These are phyloP conservation scores for Condylura cristata DNA, from an alignment of 2,113 vertebrate species.

Conservation along the genomic window DNA sequence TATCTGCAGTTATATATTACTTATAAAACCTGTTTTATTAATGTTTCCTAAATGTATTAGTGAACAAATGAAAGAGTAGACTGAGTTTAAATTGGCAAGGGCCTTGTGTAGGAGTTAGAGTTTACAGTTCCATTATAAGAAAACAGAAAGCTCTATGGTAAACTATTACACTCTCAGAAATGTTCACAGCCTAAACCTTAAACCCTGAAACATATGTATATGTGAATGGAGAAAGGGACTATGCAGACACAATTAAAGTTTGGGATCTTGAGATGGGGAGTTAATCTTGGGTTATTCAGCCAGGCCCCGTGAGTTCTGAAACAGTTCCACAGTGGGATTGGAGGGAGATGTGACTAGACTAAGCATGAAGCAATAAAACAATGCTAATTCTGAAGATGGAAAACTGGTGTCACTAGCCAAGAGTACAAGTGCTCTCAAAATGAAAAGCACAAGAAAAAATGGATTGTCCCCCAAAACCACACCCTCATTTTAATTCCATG, in stretches of 20 bases:
- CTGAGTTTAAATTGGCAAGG: background rate
- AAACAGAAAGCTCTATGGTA: background rate
- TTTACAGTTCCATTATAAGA: background rate
- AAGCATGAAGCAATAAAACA: background rate
- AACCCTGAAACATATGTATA: background rate
- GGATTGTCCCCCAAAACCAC: background rate
- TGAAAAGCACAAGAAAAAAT: background rate
- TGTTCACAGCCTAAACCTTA: background rate
- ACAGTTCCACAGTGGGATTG: background rate
- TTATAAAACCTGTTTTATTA: background rate
- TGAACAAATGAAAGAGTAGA: background rate
- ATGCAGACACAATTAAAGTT: background rate
- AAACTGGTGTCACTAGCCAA: background rate
- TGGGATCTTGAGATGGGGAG: background rate
- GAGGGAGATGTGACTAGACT: background rate
- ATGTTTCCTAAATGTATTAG: background rate
- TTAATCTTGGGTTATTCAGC: background rate
- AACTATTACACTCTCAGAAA: background rate
- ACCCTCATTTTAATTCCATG: background rate
- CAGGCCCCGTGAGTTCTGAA: background rate
- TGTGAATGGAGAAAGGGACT: background rate
- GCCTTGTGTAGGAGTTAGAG: background rate
- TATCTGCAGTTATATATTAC: background rate
- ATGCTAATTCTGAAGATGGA: background rate
- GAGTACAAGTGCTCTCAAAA: background rate